Conservation (phyloP, 2,113 vertebrate genomes). For the Patagioenas fasciata region DNA sequence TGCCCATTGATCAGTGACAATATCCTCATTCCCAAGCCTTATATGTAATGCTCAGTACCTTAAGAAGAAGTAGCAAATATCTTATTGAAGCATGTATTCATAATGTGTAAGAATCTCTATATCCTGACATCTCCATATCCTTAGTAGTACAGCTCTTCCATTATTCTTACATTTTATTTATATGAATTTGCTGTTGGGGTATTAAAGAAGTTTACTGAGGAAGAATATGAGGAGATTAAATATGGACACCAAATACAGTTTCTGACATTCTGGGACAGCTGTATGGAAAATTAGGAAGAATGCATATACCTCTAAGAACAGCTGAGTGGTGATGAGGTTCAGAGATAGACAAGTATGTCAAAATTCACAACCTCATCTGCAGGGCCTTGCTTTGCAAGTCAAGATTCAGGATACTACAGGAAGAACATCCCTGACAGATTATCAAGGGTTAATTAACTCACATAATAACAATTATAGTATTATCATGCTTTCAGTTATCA, state of each 20-base stretch:
- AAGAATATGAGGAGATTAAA: not conserved
- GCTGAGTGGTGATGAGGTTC: not conserved
- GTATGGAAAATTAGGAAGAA: not conserved
- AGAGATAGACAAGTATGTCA: not conserved
- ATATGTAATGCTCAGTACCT: not conserved
- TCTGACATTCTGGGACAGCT: not conserved
- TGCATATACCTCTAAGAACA: not conserved
- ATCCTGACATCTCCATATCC: not conserved
- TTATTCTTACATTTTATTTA: not conserved
- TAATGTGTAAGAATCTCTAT: not conserved
- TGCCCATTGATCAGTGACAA: conserved; percentile 1
- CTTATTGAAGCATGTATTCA: not conserved
- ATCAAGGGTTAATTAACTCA: not conserved
- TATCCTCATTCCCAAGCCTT: conserved; percentile 24
- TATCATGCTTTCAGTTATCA: not conserved
- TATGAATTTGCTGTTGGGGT: not conserved
- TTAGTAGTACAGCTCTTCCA: not conserved
- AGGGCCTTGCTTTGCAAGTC: not conserved
- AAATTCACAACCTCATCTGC: not conserved
- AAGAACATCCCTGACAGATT: not conserved
- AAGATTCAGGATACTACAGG: not conserved
- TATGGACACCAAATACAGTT: not conserved
- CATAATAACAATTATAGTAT: not conserved
- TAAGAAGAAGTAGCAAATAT: not conserved
- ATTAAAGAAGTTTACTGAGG: not conserved